A percentile compares a stretch with the other conserved stretches of the same genome.
Conservation (phyloP, 2,797 vertebrate genomes). For the Myripristis jacobus region DNA sequence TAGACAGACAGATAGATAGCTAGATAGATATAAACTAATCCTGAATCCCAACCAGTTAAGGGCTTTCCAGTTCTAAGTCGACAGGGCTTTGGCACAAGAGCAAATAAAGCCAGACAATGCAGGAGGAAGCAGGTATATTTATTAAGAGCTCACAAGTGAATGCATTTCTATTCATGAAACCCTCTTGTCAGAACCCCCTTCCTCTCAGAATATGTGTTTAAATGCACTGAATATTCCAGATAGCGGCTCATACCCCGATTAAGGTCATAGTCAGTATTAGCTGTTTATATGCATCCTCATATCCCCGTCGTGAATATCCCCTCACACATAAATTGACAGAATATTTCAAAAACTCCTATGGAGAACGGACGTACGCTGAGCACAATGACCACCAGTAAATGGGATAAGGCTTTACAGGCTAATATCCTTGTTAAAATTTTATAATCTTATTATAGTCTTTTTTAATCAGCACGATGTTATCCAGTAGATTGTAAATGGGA, state of each 20-base stretch:
- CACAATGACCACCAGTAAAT: neutral
- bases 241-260: neutral
- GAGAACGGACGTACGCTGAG: neutral
- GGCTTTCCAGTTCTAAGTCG: slow-evolving; percentile 53
- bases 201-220: slow-evolving; percentile 16
- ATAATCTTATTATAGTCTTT: neutral
- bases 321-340: neutral
- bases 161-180: slow-evolving; percentile 39
- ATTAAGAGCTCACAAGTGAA: slow-evolving; percentile 38
- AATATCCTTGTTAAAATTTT: neutral
- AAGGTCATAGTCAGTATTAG: slow-evolving; percentile 1
- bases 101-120: slow-evolving; percentile 35
- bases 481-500: neutral
- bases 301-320: neutral
- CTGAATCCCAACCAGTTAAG: slow-evolving; percentile 27
- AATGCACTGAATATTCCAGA: slow-evolving; percentile 2
- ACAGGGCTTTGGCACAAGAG: slow-evolving; percentile 48
- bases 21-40: slow-evolving; percentile 1
- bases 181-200: neutral
- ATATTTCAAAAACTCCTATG: neutral
- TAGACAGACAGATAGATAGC: no score
- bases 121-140: slow-evolving; percentile 36
- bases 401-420: neutral
- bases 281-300: slow-evolving; percentile 27
- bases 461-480: neutral